phyloP scores from a whole-genome alignment of 2,113 vertebrate genomes.

The Microtus oregoni region DNA sequence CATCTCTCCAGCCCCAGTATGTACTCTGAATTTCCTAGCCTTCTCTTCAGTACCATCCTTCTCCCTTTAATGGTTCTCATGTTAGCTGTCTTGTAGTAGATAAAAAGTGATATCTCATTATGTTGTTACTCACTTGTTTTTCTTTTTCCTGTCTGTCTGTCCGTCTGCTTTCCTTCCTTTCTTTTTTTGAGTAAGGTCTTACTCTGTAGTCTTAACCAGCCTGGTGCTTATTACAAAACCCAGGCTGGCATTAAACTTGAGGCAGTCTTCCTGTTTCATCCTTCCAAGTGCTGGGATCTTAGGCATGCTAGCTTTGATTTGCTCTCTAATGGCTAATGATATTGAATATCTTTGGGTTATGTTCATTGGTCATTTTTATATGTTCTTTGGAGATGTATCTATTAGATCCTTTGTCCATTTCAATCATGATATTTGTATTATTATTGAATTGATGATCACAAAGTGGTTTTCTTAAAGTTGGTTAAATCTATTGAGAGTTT shows the following conservation, averaged over 20 bases:
- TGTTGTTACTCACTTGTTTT: background rate
- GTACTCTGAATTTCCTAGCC: background rate
- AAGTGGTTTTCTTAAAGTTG: slow-evolving; percentile 22
- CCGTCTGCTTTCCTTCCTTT: too few species aligned
- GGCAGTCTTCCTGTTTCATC: background rate
- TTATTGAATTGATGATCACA: slow-evolving; percentile 30
- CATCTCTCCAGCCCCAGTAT: background rate
- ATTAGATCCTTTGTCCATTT: background rate
- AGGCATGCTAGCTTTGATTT: background rate
- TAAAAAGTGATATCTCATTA: background rate
- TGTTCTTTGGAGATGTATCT: slow-evolving; percentile 49
- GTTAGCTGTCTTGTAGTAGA: background rate
- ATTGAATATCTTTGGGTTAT: background rate
- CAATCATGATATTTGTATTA: background rate
- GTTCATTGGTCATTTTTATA: background rate
- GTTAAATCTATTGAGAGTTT: background rate
- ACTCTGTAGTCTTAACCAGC: background rate
- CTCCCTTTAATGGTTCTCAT: background rate
- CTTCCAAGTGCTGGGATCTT: background rate
- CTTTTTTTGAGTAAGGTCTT: too few species aligned
- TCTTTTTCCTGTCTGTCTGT: background rate
- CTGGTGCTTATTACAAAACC: background rate
- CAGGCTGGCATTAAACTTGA: background rate
- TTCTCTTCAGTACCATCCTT: background rate
- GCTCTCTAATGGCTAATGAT: background rate